Evolutionary conservation across 2,888 invertebrate genomes (phyloP).

Genomic region (Lymantria dispar): DNA sequence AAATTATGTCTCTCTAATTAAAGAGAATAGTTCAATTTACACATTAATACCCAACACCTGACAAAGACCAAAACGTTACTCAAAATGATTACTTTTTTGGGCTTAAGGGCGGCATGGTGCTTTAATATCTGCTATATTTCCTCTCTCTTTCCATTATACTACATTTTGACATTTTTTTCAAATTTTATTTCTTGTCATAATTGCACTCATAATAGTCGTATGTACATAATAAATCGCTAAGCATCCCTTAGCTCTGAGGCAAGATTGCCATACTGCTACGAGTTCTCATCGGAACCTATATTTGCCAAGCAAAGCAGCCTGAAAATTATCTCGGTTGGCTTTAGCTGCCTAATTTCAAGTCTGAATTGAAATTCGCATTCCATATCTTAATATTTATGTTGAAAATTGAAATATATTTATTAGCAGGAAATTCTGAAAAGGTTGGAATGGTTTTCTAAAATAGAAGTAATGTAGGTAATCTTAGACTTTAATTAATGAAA

Average conservation of each 20-base stretch:
- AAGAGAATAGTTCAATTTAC: no score
- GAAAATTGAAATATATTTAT: not conserved
- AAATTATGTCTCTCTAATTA: no score
- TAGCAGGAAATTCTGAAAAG: not conserved
- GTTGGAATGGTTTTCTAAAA: no score
- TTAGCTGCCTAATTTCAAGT: constrained; percentile 4
- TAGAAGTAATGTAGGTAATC: no score
- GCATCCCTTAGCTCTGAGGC: constrained; percentile 11
- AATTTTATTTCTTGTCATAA: not conserved
- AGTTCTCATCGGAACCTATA: constrained; percentile 3
- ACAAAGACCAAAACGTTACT: no score
- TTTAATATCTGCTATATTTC: no score
- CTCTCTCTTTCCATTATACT: no score
- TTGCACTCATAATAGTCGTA: not conserved
- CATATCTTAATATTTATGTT: not conserved
- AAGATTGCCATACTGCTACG: constrained; percentile 26
- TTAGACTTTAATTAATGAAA: no score
- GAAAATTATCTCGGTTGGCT: constrained; percentile 13
- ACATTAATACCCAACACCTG: no score
- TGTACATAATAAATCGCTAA: not conserved
- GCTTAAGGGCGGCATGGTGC: no score
- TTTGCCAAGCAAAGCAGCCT: constrained; percentile 7
- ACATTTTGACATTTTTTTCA: no score
- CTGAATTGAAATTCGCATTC: constrained; percentile 3
- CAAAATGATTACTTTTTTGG: no score